Evolutionary conservation across 2,797 vertebrate genomes (phyloP), one percentile per base, ranked within the genome.

Genomic region (Ceryle rudis): DNA sequence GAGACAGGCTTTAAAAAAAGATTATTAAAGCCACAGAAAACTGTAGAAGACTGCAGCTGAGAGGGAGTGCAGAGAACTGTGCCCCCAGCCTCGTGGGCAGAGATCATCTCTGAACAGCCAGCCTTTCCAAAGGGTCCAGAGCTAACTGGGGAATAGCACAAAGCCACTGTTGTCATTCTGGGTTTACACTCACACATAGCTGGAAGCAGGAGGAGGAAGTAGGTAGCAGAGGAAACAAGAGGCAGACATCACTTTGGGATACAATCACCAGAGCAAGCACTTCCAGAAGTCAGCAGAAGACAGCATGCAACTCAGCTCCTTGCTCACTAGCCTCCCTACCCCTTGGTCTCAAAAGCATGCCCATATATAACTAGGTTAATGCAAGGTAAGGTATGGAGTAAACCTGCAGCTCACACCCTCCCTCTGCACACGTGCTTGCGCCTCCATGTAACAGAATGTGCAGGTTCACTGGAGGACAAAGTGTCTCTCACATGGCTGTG

Each of bases 371-470:
- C 25, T 28, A 13, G 11, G 74, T 41, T 42, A 57, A 1, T 22
- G n/a, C 55, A 52, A 75, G 44, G 57, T 18, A n/a, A 39, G 18
- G 29, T 5, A 18, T 1, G 21, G 65, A 39, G 51, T 15, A 65
- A 41, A 35, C 25, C 29, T 23, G 51, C 37, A 35, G 37, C 37
- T 64, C 15, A 12, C 11, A 13, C 5, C 28, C 12, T 65, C 33
- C 70, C 37, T 41, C 54, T 6, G 31, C 52, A 11, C 28, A 15
- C 35, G 0, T 0, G 11, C 46, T 35, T 41, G 55, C 81, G 41
- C 12, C 66, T 35, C 42, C 2, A 20, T 1, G 7, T 6, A 4
- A 46, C 52, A 31, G 33, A 60, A 41, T 0, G 10, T 19, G 31
- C 29, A 33, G 11, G 44, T 14, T 26, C n/a, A 5, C 33, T 31